Evolutionary conservation across 2,797 vertebrate genomes (phyloP), one percentile per base, ranked within the genome.

Genomic region (Gobionotothen gibberifrons): DNA sequence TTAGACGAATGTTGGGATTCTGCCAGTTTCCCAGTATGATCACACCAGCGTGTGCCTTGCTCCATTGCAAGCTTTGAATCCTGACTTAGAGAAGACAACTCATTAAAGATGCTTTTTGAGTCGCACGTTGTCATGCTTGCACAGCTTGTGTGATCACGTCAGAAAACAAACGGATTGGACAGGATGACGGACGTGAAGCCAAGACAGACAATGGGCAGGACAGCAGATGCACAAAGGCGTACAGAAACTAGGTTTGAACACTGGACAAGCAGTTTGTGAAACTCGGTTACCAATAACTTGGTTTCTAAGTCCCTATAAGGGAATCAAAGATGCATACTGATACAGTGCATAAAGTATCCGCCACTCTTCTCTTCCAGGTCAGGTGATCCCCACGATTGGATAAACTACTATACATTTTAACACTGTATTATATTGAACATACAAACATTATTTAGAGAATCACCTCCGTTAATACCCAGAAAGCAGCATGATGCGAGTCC

Each of bases 111-210:
- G 79, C 54, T 67, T 68, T 75, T 29, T 58, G 61, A 65, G 47
- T 46, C 19, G 40, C 67, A 84, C 48, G 40, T 62, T 17, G 22
- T 66, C 49, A 22, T 82, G 85, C 74, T 84, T 81, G 68, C 71
- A 79, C 79, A 82, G 81, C 75, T 75, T 80, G 71, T 59, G 71
- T 75, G 74, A 71, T 79, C 63, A 52, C 42, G 68, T 78, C 71
- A 65, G 73, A 66, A 67, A 56, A 61, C 53, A 73, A 46, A 74
- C 55, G 60, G 47, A 62, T 71, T 9, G 63, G 58, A 70, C 60
- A 42, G 60, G 58, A 57, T 77, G 80, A 79, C 12, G 61, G 76
- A 71, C 49, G 60, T 47, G 49, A 51, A 39, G 55, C 61, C 42
- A 39, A 21, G 49, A 44, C 29, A n/a, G 61, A 54, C 26, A 62